phyloP scores from a whole-genome alignment of 2,797 vertebrate genomes.

The Otolemur crassicaudatus region DNA sequence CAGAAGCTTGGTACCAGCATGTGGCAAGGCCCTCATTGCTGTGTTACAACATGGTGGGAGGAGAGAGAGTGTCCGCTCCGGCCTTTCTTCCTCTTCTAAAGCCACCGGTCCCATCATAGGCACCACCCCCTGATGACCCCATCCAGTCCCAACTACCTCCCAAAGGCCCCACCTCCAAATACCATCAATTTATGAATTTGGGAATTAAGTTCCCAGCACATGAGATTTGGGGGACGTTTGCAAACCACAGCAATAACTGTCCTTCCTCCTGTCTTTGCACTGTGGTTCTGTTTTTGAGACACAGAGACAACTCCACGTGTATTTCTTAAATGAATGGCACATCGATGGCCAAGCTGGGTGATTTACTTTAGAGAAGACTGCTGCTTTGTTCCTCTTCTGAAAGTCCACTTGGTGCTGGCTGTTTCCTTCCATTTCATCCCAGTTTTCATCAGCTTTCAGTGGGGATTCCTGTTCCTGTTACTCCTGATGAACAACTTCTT shows the following conservation, averaged over 20 bases:
- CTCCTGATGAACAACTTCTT: neutral
- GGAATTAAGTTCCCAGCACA: neutral
- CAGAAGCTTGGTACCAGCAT: neutral
- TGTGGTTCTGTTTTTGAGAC: neutral
- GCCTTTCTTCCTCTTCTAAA: neutral
- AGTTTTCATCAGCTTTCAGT: neutral
- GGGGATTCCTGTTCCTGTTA: neutral
- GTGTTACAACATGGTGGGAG: neutral
- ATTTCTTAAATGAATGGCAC: neutral
- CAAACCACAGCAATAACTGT: neutral
- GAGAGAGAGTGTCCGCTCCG: too few relatives aligned
- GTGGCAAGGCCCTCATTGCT: neutral
- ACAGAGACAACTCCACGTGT: fast-evolving
- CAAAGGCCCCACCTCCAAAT: neutral
- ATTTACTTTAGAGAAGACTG: neutral
- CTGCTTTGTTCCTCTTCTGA: neutral
- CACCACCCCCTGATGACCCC: neutral
- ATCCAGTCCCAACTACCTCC: neutral
- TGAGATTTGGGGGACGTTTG: neutral
- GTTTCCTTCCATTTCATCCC: neutral
- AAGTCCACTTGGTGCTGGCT: neutral
- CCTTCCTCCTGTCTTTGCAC: neutral
- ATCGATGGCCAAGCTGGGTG: neutral
- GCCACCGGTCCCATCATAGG: neutral
- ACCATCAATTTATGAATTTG: neutral